A percentile compares a stretch with the other conserved stretches of the same genome.
Conservation (phyloP, 1,140 invertebrate genomes). For the Andrena cerasifolii region DNA sequence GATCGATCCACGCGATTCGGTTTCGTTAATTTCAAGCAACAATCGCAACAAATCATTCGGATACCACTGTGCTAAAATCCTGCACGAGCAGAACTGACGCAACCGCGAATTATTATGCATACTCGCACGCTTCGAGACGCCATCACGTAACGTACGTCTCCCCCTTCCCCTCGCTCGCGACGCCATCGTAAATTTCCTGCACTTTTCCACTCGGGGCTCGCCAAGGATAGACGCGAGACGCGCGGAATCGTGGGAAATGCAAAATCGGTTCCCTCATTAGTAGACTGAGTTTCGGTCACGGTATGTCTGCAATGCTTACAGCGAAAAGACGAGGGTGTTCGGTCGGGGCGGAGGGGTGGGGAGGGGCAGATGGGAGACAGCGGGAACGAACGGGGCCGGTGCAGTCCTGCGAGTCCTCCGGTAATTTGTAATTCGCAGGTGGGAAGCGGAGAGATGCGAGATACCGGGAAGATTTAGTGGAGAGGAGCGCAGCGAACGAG, state of each 20-base stretch:
- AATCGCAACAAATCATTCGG: too few species aligned
- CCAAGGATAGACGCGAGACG: background rate
- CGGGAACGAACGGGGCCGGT: conserved; percentile 61
- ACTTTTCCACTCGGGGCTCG: background rate
- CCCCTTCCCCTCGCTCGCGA: too few species aligned
- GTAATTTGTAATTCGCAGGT: conserved; percentile 80
- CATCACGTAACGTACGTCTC: too few species aligned
- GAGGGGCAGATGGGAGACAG: conserved; percentile 38
- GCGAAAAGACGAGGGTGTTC: conserved; percentile 34
- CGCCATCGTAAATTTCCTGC: too few species aligned
- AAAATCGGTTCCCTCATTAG: conserved; percentile 30
- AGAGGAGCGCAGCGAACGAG: conserved; percentile 60
- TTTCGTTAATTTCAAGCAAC: too few species aligned
- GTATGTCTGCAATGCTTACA: background rate
- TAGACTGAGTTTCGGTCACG: conserved; percentile 48
- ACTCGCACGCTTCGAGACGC: too few species aligned
- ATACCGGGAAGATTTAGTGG: conserved; percentile 76
- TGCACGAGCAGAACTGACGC: too few species aligned
- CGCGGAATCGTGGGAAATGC: conserved; percentile 19
- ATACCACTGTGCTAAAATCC: too few species aligned
- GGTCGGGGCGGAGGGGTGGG: conserved; percentile 40
- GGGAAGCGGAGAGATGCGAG: conserved; percentile 77
- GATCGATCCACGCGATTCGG: too few species aligned
- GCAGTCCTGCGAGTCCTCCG: conserved; percentile 71
- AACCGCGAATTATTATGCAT: too few species aligned